Evolutionary conservation across 1,140 invertebrate species (phyloP), one percentile per base, ranked within the genome.

Genomic region (Conus betulinus): DNA sequence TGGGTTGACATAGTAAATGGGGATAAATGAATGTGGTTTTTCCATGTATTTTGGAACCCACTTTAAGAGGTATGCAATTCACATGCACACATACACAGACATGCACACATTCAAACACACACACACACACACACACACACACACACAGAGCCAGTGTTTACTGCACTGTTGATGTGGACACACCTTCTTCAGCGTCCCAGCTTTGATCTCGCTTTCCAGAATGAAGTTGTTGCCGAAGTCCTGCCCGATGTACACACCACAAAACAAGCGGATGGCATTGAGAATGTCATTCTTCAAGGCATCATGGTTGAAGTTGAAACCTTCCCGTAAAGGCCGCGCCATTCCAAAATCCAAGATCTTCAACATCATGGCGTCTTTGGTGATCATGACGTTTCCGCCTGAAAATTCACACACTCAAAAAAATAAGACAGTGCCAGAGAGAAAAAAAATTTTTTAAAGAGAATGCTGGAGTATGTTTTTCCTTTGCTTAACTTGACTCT

Each of bases 321-420:
- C 85, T 39, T 39, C 55, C 3, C 71, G 63, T 6, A 92, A 17
- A 7, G 23, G 60, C 3, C 87, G 71, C n/a, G 90, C 91, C 76
- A 89, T 81, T 3, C 91, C 91, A 89, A 92, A 91, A 82, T 92
- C 91, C 63, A 92, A 15, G 8, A 92, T 85, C 57, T 90, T 89
- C 17, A 91, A 55, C 55, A 79, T 78, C 52, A 92, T 84, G 52
- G 76, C 55, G 53, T 90, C 82, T 67, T 89, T 88, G 17, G 91
- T 88, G 3, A 92, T 20, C 88, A 92, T 89, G 7, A 91, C 89
- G 79, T 92, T 92, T 53, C 91, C 90, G 89, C 88, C 91, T 92
- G 71, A 39, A 39, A 39, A 39, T 39, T 39, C 39, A 39, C 39
- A 39, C 39, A 39, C 39, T 39, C 39, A 39, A 39, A 39, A 39